These are phyloP conservation scores for Gymnosoma rotundatum DNA, from an alignment of 2,888 invertebrate genomes.

Conservation along the genomic window DNA sequence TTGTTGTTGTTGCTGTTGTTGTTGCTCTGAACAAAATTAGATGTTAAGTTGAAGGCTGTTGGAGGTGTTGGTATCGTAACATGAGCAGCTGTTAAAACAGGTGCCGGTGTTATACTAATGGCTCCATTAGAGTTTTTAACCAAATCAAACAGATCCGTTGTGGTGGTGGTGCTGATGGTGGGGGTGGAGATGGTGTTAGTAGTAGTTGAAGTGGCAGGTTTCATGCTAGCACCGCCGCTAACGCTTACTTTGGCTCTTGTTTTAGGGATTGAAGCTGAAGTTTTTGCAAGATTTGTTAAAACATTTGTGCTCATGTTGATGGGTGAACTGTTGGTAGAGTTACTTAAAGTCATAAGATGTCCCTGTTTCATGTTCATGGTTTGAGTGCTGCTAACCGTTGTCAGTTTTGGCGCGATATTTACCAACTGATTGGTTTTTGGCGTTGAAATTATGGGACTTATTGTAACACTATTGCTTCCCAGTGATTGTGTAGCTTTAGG, in stretches of 20 bases:
- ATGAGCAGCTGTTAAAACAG: constrained; percentile 26
- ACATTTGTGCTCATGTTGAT: constrained; percentile 24
- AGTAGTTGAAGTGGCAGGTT: constrained; percentile 16
- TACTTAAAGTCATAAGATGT: constrained; percentile 25
- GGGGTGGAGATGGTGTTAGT: neutral
- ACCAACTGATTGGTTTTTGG: constrained; percentile 51
- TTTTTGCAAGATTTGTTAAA: constrained; percentile 47
- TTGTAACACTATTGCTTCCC: constrained; percentile 39
- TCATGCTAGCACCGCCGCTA: constrained; percentile 48
- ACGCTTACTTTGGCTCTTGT: constrained; percentile 45
- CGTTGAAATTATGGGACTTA: constrained; percentile 45
- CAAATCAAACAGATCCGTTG: constrained; percentile 79
- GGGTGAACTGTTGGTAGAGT: constrained; percentile 4
- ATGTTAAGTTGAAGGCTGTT: constrained; percentile 37
- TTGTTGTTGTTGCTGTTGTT: constrained; percentile 22
- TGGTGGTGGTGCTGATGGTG: constrained; percentile 23
- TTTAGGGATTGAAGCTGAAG: constrained; percentile 55
- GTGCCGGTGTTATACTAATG: constrained; percentile 73
- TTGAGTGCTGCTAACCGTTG: constrained; percentile 47
- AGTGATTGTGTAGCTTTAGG: constrained; percentile 65
- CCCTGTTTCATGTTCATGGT: constrained; percentile 21
- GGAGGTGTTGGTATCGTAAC: constrained; percentile 53
- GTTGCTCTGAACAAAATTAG: constrained; percentile 29
- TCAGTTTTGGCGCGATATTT: constrained; percentile 59
- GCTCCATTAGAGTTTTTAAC: constrained; percentile 80